Evolutionary conservation across 2,113 vertebrate genomes (phyloP).

Genomic region (Phasianus colchicus): DNA sequence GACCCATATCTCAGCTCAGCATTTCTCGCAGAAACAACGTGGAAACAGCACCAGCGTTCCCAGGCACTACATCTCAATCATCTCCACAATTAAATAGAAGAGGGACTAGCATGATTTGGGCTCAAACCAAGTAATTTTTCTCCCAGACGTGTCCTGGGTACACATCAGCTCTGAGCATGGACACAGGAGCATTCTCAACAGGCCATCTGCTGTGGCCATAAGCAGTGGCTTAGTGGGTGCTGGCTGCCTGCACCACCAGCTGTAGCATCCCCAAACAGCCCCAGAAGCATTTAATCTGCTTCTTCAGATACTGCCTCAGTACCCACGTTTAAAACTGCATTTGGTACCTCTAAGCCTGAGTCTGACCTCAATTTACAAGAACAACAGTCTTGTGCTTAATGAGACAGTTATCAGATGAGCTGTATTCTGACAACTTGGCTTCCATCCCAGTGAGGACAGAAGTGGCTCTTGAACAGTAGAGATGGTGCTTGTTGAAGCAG

Average conservation of each 20-base stretch:
- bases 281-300: background rate
- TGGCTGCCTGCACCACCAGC: slow-evolving; percentile 11
- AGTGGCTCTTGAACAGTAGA: background rate
- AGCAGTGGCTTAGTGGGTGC: slow-evolving; percentile 23
- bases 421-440: background rate
- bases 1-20: background rate
- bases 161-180: background rate
- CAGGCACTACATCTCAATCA: slow-evolving; percentile 35
- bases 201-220: slow-evolving; percentile 26
- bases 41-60: slow-evolving; percentile 11
- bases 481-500: background rate
- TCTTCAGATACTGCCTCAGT: background rate
- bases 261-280: slow-evolving; percentile 24
- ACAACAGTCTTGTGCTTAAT: slow-evolving; percentile 54
- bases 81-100: background rate
- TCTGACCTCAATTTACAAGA: slow-evolving; percentile 68
- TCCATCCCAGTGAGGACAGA: background rate
- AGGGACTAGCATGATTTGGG: slow-evolving; percentile 25
- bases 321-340: slow-evolving; percentile 21
- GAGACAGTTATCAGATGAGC: slow-evolving; percentile 66
- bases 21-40: slow-evolving; percentile 28
- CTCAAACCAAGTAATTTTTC: slow-evolving; percentile 41
- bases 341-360: slow-evolving; percentile 47
- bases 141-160: slow-evolving; percentile 33
- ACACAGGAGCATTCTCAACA: background rate